A percentile compares a stretch with the other conserved stretches of the same genome.
phyloP scores from a whole-genome alignment of 2,113 vertebrate species.

The Ginglymostoma cirratum region DNA sequence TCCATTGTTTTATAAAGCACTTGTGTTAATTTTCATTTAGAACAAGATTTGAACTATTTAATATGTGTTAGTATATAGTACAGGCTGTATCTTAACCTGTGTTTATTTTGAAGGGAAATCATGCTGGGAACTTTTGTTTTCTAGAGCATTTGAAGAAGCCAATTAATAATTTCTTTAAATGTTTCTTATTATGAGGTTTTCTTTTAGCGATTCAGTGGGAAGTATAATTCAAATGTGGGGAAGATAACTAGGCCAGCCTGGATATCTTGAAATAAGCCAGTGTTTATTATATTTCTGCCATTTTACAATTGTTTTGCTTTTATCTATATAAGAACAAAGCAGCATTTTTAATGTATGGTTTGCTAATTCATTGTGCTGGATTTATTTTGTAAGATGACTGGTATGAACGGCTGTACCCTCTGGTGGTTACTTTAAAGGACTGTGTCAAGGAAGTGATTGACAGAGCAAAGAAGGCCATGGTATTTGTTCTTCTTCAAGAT shows the following conservation, averaged over 20 bases:
- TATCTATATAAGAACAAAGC: not conserved
- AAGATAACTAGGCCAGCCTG: not conserved
- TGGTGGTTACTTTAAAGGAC: conserved; percentile 77
- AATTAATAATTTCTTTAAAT: not conserved
- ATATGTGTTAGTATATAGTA: not conserved
- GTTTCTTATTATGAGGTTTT: not conserved
- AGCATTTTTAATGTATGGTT: not conserved
- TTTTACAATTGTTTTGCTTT: not conserved
- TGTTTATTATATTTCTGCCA: not conserved
- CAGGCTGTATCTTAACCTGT: not conserved
- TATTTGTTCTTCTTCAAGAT: conserved; percentile 89
- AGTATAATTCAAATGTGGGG: not conserved
- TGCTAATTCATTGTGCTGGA: not conserved
- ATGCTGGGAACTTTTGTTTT: not conserved
- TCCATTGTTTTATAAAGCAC: too few relatives aligned
- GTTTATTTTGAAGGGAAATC: not conserved
- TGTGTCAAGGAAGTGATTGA: conserved; percentile 83
- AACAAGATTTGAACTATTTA: not conserved
- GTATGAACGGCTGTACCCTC: conserved; percentile 76
- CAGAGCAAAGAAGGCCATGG: conserved; percentile 81
- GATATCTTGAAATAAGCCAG: not conserved
- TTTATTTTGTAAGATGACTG: conserved; percentile 67
- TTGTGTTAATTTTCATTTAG: not conserved
- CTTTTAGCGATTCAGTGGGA: not conserved
- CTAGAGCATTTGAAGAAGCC: not conserved